These are phyloP conservation scores for Myotis brandtii DNA, from an alignment of 2,113 vertebrate genomes.

Conservation along the genomic window DNA sequence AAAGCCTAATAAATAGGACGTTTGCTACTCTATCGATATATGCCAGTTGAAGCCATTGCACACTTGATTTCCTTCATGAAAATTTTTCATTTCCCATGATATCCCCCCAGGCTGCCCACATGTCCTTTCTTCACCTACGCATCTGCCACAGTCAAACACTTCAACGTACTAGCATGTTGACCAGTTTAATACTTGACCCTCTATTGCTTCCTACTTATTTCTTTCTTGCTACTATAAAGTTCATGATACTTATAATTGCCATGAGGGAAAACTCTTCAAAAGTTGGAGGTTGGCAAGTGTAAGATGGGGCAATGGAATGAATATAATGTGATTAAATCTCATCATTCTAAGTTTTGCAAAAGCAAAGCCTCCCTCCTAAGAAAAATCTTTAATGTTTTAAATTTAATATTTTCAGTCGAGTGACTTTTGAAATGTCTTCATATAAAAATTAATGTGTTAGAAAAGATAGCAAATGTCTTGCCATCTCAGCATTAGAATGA, in stretches of 20 bases:
- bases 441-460: slow-evolving; percentile 73
- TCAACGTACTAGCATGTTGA: neutral
- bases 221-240: neutral
- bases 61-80: neutral
- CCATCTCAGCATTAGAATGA: slow-evolving; percentile 47
- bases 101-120: fast-evolving
- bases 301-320: neutral
- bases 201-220: neutral
- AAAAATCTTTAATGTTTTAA: slow-evolving; percentile 47
- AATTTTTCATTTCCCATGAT: too few species aligned
- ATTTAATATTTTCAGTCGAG: slow-evolving; percentile 60
- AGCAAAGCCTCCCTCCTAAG: neutral
- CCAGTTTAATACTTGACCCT: too few species aligned
- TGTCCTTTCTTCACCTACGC: neutral
- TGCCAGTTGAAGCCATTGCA: neutral
- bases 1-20: neutral
- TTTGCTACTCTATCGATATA: fast-evolving
- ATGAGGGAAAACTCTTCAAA: neutral
- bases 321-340: neutral
- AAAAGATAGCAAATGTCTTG: slow-evolving; percentile 64
- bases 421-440: slow-evolving; percentile 61
- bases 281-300: neutral
- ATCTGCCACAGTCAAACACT: neutral
- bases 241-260: fast-evolving
- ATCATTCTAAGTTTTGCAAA: neutral